These are phyloP conservation scores for Matsumyia berberina DNA, from an alignment of 2,888 invertebrate genomes.

Conservation along the genomic window DNA sequence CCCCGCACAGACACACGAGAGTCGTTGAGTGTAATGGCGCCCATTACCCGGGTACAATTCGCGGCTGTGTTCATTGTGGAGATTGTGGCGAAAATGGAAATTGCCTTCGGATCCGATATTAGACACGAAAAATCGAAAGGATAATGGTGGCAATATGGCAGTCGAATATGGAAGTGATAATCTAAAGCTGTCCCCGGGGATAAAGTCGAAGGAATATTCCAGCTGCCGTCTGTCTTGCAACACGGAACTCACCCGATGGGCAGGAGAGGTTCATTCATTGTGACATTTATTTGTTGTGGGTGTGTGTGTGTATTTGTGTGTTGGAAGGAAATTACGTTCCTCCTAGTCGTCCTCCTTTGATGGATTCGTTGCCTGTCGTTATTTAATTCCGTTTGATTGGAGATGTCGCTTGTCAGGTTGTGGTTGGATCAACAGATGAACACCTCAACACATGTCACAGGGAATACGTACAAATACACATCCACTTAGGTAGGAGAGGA, in stretches of 20 bases:
- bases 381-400: constrained; percentile 68
- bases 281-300: constrained; percentile 46
- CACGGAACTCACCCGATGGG: not conserved
- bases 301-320: not conserved
- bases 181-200: constrained; percentile 36
- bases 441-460: constrained; percentile 46
- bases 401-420: constrained; percentile 52
- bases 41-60: constrained; percentile 41
- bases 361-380: constrained; percentile 33
- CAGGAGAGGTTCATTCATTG: constrained; percentile 40
- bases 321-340: not conserved
- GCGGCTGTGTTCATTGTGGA: not conserved
- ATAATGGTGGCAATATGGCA: not conserved
- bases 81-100: not conserved
- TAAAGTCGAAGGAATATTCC: constrained; percentile 1
- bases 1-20: not conserved
- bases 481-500: too few relatives aligned
- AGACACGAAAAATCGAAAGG: constrained; percentile 10
- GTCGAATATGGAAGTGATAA: constrained; percentile 5
- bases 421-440: constrained; percentile 64
- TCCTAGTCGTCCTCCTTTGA: not conserved
- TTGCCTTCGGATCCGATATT: not conserved
- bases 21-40: constrained; percentile 40
- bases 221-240: constrained; percentile 20
- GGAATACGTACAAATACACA: not conserved